Conservation (phyloP, 2,888 invertebrate genomes). For the Drosophila prostipennis region DNA sequence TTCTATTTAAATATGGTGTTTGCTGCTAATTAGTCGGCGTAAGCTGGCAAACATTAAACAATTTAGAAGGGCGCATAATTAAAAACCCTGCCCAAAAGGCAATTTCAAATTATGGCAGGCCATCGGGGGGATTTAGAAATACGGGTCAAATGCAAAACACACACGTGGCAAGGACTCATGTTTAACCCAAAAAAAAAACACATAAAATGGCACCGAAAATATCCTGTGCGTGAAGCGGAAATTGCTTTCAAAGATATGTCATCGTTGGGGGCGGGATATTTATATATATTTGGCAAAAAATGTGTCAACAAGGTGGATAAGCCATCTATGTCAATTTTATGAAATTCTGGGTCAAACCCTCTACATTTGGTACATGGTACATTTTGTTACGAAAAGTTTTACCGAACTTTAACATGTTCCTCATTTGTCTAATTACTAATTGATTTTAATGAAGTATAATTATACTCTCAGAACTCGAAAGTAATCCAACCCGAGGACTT, state of each 20-base stretch:
- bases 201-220: slow-evolving; percentile 35
- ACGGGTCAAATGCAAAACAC: slow-evolving; percentile 30
- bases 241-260: slow-evolving; percentile 35
- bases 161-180: slow-evolving; percentile 24
- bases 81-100: slow-evolving; percentile 17
- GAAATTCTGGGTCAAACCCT: too few species aligned
- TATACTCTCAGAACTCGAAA: not conserved
- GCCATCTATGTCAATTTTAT: slow-evolving; percentile 3
- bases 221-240: slow-evolving; percentile 41
- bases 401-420: not conserved
- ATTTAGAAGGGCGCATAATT: slow-evolving; percentile 26
- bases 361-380: too few species aligned
- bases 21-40: slow-evolving; percentile 32
- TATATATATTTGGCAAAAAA: slow-evolving; percentile 5
- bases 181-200: not conserved
- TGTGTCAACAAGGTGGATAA: slow-evolving; percentile 17
- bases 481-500: slow-evolving; percentile 1
- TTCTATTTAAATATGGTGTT: slow-evolving; percentile 58
- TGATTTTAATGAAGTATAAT: slow-evolving; percentile 14
- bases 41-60: slow-evolving; percentile 28
- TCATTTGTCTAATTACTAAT: slow-evolving; percentile 24
- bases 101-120: slow-evolving; percentile 39
- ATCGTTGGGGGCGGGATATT: slow-evolving; percentile 5
- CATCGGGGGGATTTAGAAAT: slow-evolving; percentile 10
- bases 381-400: too few species aligned